Evolutionary conservation across 2,113 vertebrate species (phyloP).

Genomic region (Pachycephala philippinensis): DNA sequence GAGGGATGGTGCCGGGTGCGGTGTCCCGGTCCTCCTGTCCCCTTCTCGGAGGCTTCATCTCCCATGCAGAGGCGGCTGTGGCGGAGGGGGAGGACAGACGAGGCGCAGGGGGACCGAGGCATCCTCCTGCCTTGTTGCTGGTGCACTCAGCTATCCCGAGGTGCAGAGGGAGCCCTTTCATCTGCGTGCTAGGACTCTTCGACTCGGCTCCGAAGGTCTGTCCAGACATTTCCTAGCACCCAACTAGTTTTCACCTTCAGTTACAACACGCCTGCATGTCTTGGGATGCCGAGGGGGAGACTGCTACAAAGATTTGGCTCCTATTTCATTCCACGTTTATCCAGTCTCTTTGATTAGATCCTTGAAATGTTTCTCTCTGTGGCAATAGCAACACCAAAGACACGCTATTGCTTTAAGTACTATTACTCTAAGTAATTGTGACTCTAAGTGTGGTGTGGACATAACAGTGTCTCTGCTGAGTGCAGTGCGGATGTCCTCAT

Average conservation of each 20-base stretch:
- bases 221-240: neutral
- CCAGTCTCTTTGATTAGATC: neutral
- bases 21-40: neutral
- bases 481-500: neutral
- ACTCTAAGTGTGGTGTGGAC: neutral
- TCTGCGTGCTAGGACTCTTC: neutral
- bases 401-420: neutral
- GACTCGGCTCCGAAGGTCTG: neutral
- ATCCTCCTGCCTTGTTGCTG: neutral
- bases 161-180: neutral
- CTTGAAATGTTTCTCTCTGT: neutral
- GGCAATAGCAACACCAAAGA: neutral
- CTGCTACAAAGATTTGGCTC: neutral
- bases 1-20: neutral
- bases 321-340: neutral
- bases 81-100: neutral
- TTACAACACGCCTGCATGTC: fast-evolving
- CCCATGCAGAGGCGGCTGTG: neutral
- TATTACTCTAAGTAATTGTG: neutral
- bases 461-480: neutral
- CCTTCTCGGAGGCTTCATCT: neutral
- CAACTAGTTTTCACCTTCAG: neutral
- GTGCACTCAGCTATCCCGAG: neutral
- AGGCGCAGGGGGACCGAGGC: neutral
- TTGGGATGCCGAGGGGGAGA: neutral